phyloP scores from a whole-genome alignment of 1,140 invertebrate species.

The Bombyx mandarina region DNA sequence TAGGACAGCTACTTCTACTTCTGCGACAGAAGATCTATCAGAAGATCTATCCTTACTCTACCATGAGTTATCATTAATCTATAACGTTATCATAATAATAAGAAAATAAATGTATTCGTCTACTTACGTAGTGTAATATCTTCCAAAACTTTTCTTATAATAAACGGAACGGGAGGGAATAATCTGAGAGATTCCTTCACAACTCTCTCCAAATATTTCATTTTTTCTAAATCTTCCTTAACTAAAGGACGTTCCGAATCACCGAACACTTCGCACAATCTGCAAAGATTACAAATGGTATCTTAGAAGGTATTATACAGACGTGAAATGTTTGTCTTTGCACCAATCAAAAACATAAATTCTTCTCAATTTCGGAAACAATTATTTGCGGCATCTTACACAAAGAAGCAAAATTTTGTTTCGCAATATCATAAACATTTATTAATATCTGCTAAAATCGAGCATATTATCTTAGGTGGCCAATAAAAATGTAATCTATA shows the following conservation, averaged over 20 bases:
- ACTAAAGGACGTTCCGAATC: slow-evolving; percentile 32
- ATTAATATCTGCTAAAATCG: too few species aligned
- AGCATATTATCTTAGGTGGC: too few species aligned
- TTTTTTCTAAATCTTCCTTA: slow-evolving; percentile 50
- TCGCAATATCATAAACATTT: too few species aligned
- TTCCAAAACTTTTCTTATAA: slow-evolving; percentile 44
- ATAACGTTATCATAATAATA: not conserved
- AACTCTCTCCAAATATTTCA: slow-evolving; percentile 80
- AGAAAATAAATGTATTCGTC: slow-evolving; percentile 3
- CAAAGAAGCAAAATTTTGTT: too few species aligned
- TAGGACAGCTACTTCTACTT: not conserved
- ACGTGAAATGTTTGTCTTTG: not conserved
- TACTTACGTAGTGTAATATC: slow-evolving; percentile 53
- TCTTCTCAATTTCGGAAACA: too few species aligned
- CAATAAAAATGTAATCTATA: too few species aligned
- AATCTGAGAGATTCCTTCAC: slow-evolving; percentile 80
- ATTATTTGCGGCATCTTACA: too few species aligned
- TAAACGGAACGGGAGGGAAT: slow-evolving; percentile 75
- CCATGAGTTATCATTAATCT: not conserved
- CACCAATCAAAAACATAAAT: not conserved
- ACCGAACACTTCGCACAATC: slow-evolving; percentile 36
- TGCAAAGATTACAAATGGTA: slow-evolving; percentile 6
- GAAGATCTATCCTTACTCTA: too few species aligned
- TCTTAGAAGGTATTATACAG: not conserved
- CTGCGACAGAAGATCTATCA: too few species aligned